These are phyloP conservation scores for Cryptocheilus praepositus DNA, from an alignment of 2,888 invertebrate species.

Conservation along the genomic window DNA sequence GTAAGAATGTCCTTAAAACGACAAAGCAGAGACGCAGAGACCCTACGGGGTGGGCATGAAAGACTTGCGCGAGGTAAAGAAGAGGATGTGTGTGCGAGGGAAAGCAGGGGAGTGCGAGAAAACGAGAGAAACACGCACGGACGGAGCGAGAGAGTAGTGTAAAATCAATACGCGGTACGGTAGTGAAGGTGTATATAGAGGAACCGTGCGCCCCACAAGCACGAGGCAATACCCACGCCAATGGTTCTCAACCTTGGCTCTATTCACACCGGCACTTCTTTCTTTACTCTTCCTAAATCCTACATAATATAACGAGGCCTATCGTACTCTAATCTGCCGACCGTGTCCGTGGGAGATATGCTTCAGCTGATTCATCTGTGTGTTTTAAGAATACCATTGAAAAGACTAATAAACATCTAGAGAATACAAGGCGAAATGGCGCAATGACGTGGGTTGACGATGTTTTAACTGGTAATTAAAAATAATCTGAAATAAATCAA, in stretches of 20 bases:
- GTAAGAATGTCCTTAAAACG: conserved; percentile 12
- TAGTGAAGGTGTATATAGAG: conserved; percentile 47
- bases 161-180: conserved; percentile 64
- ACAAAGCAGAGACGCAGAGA: conserved; percentile 29
- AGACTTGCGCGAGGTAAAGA: conserved; percentile 11
- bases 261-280: neutral
- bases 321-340: too few species aligned
- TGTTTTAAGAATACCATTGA: too few species aligned
- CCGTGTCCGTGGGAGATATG: too few species aligned
- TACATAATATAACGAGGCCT: too few species aligned
- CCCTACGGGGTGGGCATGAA: conserved; percentile 23
- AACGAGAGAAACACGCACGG: conserved; percentile 25
- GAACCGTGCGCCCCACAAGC: conserved; percentile 40
- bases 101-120: conserved; percentile 13
- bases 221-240: conserved; percentile 41
- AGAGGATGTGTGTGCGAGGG: conserved; percentile 8
- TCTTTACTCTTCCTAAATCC: too few species aligned
- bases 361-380: too few species aligned
- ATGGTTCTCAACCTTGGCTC: conserved; percentile 25
- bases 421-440: too few species aligned
- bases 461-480: too few species aligned
- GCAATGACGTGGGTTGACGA: too few species aligned
- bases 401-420: too few species aligned
- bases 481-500: too few species aligned
- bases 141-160: conserved; percentile 51